These are phyloP conservation scores for Gymnodraco acuticeps DNA, from an alignment of 2,797 vertebrate species.

Conservation along the genomic window DNA sequence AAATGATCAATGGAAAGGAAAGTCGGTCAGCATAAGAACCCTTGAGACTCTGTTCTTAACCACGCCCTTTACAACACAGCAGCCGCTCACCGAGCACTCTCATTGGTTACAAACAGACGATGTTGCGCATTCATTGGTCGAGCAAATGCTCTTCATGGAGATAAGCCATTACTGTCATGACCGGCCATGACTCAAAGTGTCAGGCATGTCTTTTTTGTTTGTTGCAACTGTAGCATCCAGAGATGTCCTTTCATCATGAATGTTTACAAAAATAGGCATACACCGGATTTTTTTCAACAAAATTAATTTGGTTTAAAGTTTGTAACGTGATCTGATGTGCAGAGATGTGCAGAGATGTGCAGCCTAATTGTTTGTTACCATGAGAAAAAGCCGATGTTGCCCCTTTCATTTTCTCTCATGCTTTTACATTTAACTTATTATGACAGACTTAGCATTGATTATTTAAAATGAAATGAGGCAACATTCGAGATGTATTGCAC, in stretches of 20 bases:
- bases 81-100: neutral
- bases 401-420: too few species aligned
- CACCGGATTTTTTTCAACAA: too few species aligned
- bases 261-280: neutral
- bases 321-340: too few species aligned
- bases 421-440: too few species aligned
- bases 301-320: too few species aligned
- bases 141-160: neutral
- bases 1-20: slow-evolving; percentile 19
- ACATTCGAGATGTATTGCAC: too few species aligned
- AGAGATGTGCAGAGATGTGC: too few species aligned
- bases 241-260: too few species aligned
- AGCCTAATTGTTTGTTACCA: too few species aligned
- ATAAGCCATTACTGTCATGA: slow-evolving; percentile 24
- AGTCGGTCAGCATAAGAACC: neutral
- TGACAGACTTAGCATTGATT: too few species aligned
- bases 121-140: slow-evolving; percentile 34
- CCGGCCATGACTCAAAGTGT: slow-evolving; percentile 34
- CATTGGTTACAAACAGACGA: slow-evolving; percentile 34
- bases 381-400: too few species aligned
- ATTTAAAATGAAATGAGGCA: too few species aligned
- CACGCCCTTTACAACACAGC: neutral
- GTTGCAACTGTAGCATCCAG: neutral
- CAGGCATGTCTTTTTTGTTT: slow-evolving; percentile 21
- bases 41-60: neutral